phyloP scores from a whole-genome alignment of 2,888 invertebrate genomes.

The Drosophila pegasa region DNA sequence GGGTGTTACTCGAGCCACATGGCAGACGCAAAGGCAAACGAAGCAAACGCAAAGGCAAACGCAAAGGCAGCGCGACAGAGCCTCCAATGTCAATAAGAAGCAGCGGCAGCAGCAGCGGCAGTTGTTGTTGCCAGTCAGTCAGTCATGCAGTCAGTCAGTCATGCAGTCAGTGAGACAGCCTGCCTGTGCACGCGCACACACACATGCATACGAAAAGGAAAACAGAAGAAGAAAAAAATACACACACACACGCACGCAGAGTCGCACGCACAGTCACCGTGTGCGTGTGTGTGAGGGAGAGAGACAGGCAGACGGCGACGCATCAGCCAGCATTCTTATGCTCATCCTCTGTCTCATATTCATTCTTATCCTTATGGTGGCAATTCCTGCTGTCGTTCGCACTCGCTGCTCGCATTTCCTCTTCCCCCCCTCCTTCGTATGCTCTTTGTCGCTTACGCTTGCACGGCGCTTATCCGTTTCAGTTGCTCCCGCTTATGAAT shows the following conservation, averaged over 20 bases:
- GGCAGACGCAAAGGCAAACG: slow-evolving; percentile 16
- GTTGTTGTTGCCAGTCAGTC: slow-evolving; percentile 54
- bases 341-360: slow-evolving; percentile 32
- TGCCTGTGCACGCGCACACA: slow-evolving; percentile 64
- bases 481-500: slow-evolving; percentile 52
- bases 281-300: background rate
- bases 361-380: slow-evolving; percentile 13
- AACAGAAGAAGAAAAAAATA: background rate
- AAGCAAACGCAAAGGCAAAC: slow-evolving; percentile 7
- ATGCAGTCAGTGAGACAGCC: slow-evolving; percentile 4
- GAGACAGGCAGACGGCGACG: slow-evolving; percentile 9
- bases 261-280: background rate
- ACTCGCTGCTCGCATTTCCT: slow-evolving; percentile 5
- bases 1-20: slow-evolving; percentile 66
- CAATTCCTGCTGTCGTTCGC: slow-evolving; percentile 2
- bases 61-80: slow-evolving; percentile 18
- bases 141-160: slow-evolving; percentile 26
- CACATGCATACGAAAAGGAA: slow-evolving; percentile 22
- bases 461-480: slow-evolving; percentile 51
- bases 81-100: slow-evolving; percentile 63
- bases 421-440: background rate
- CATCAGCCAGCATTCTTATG: slow-evolving; percentile 31
- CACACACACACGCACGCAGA: slow-evolving; percentile 3
- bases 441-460: slow-evolving; percentile 30
- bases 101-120: slow-evolving; percentile 28